Percentiles rank a stretch among this genome's conserved stretches.
phyloP scores from a whole-genome alignment of 2,888 invertebrate species.

The Stegana nigrithorax region DNA sequence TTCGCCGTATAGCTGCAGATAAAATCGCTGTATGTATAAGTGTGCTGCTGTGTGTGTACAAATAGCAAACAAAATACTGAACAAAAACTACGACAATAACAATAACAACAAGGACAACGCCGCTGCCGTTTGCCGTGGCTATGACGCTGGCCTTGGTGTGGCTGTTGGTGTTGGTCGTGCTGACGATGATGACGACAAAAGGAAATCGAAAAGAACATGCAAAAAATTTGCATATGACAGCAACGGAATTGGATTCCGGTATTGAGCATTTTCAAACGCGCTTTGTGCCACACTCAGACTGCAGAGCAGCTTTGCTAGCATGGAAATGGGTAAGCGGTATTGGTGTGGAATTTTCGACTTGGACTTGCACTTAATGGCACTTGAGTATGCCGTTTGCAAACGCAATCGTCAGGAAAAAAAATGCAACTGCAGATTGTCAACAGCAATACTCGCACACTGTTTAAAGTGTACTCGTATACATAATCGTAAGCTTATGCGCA shows the following conservation, averaged over 20 bases:
- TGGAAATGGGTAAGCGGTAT: not conserved
- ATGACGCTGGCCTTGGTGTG: too few relatives aligned
- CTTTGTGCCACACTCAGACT: slow-evolving; percentile 8
- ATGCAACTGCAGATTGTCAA: slow-evolving; percentile 21
- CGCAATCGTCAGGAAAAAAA: slow-evolving; percentile 7
- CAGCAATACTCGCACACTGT: too few relatives aligned
- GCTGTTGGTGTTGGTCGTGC: too few relatives aligned
- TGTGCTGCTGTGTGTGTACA: not conserved
- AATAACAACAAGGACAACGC: not conserved
- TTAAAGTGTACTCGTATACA: too few relatives aligned
- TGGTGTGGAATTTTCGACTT: not conserved
- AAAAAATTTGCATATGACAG: slow-evolving; percentile 24
- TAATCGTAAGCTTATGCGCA: too few relatives aligned
- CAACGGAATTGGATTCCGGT: slow-evolving; percentile 15
- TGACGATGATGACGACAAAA: slow-evolving; percentile 1
- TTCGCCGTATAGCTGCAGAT: slow-evolving; percentile 54
- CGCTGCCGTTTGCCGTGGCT: too few relatives aligned
- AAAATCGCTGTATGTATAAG: not conserved
- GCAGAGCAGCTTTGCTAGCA: not conserved
- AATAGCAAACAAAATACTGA: not conserved
- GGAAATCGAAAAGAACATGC: slow-evolving; percentile 13
- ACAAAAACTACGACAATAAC: not conserved
- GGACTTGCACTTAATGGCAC: slow-evolving; percentile 17
- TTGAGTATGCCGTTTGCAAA: slow-evolving; percentile 21
- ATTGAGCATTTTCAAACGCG: not conserved